These are phyloP conservation scores for Rhipidura dahli DNA, from an alignment of 2,113 vertebrate genomes.

Conservation along the genomic window DNA sequence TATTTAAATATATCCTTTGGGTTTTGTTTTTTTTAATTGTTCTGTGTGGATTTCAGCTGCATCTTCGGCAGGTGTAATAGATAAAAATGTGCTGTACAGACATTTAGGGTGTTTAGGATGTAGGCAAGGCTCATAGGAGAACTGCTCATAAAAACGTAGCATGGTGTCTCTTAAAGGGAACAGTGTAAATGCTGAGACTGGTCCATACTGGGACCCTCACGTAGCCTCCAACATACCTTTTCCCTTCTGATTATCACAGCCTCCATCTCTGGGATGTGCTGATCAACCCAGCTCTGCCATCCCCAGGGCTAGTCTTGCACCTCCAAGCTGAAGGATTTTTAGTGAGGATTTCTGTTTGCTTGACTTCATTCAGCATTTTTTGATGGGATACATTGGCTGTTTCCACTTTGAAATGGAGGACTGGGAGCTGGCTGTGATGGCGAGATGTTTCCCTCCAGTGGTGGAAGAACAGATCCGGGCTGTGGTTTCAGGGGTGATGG, in stretches of 20 bases:
- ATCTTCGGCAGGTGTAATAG: neutral
- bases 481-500: neutral
- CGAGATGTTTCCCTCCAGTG: constrained; percentile 52
- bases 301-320: neutral
- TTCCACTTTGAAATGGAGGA: neutral
- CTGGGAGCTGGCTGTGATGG: neutral
- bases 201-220: neutral
- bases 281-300: neutral
- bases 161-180: neutral
- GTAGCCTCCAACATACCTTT: neutral
- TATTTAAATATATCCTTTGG: constrained; percentile 11
- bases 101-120: neutral
- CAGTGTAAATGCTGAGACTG: neutral
- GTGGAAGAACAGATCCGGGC: neutral
- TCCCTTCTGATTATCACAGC: neutral
- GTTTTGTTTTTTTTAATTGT: neutral
- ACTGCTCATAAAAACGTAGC: constrained; percentile 5
- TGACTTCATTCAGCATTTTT: neutral
- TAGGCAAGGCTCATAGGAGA: constrained; percentile 25
- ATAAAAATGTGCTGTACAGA: constrained; percentile 37
- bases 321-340: neutral
- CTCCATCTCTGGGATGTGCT: neutral
- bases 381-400: neutral
- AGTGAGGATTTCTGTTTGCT: neutral
- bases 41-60: constrained; percentile 7